Evolutionary conservation across 1,140 invertebrate genomes (phyloP).

Genomic region (Cotesia chilonis): DNA sequence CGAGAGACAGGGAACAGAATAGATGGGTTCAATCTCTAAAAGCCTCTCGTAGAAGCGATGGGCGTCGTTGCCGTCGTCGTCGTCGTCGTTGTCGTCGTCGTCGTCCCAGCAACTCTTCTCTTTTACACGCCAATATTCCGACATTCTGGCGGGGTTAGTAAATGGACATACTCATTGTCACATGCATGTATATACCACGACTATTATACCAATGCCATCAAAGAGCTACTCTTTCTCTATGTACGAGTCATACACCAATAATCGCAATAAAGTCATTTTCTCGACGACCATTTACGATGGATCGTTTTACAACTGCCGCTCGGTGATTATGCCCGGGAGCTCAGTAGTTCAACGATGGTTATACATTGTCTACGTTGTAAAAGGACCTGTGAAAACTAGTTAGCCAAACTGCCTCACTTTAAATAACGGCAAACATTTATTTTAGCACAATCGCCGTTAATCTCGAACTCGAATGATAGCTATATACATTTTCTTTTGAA

Average conservation of each 20-base stretch:
- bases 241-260: constrained; percentile 52
- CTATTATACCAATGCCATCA: too few relatives aligned
- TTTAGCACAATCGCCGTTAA: constrained; percentile 48
- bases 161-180: constrained; percentile 3
- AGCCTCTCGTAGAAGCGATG: constrained; percentile 19
- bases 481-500: not conserved
- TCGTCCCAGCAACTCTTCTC: constrained; percentile 3
- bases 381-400: constrained; percentile 56
- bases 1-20: constrained; percentile 26
- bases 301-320: constrained; percentile 63
- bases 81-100: not conserved
- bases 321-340: constrained; percentile 27
- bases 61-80: constrained; percentile 2
- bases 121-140: not conserved
- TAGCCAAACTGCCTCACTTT: constrained; percentile 65
- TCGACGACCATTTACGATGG: constrained; percentile 56
- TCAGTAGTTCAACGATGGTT: constrained; percentile 17
- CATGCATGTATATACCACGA: not conserved
- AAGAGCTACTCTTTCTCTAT: constrained; percentile 5
- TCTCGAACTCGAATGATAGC: constrained; percentile 5
- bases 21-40: constrained; percentile 32
- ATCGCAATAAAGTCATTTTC: constrained; percentile 66
- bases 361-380: constrained; percentile 48
- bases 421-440: constrained; percentile 61
- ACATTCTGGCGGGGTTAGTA: not conserved